Evolutionary conservation across 2,113 vertebrate species (phyloP).

Genomic region (Ceratotherium simum): DNA sequence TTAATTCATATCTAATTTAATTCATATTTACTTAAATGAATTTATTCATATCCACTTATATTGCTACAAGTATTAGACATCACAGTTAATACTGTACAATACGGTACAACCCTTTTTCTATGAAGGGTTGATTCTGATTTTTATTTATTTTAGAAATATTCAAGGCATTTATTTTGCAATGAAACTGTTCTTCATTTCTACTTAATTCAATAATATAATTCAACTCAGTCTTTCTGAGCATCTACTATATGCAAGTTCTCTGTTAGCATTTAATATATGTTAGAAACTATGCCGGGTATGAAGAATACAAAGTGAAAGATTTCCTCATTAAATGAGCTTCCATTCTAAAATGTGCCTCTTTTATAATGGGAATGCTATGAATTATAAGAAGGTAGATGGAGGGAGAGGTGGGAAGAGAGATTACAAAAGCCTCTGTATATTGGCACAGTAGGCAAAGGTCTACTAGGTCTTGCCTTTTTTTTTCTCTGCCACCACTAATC

Average conservation of each 20-base stretch:
- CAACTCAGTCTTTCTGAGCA: neutral
- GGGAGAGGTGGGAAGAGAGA: neutral
- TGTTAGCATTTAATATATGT: neutral
- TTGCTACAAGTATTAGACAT: neutral
- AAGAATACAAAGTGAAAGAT: neutral
- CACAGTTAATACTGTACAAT: no score
- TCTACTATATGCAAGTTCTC: neutral
- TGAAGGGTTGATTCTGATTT: neutral
- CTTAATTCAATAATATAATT: neutral
- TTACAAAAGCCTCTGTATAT: neutral
- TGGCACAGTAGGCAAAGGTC: neutral
- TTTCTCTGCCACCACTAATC: neutral
- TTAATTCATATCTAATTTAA: neutral
- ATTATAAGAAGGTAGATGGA: neutral
- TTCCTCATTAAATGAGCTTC: neutral
- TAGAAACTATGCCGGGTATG: neutral
- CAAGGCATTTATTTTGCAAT: neutral
- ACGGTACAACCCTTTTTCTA: neutral
- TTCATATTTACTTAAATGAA: neutral
- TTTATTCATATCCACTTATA: neutral
- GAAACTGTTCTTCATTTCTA: neutral
- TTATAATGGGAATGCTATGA: neutral
- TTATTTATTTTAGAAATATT: conserved; percentile 1
- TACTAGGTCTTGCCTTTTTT: neutral
- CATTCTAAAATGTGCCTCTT: neutral